Evolutionary conservation across 2,888 invertebrate species (phyloP), one percentile per base, ranked within the genome.

Genomic region (Unio pictorum): DNA sequence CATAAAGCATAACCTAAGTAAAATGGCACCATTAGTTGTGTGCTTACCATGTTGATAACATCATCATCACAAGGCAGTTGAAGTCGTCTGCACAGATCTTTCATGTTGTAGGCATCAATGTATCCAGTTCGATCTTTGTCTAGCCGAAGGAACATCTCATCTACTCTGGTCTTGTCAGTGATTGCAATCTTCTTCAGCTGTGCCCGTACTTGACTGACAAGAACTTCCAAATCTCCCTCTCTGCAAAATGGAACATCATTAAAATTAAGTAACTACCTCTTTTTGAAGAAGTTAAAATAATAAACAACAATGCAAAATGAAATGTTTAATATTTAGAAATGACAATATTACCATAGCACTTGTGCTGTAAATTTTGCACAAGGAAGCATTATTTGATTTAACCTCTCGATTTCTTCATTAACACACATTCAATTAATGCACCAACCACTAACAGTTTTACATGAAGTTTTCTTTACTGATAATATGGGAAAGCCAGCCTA

Each of bases 131-230:
- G 78, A 74, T 88, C 87, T 28, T 79, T 81, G 79, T 90, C 84
- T 68, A 88, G 88, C 23, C 87, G 78, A 54, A 90, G 80, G 84
- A 90, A 90, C 87, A 90, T 87, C 69, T 86, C 84, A 77, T 89
- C 88, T 20, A 88, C 85, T 26, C 89, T 79, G 20, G 83, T 82
- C 69, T 84, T 88, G 76, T 88, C 88, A 20, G 90, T 90, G 74
- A 90, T 88, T 60, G 88, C 88, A 57, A 89, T 85, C 79, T 88
- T 88, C 82, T 90, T 89, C 72, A 90, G 81, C 78, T 90, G 90
- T 65, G 86, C 85, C 71, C 86, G 80, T 3, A 90, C 86, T 73
- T 90, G 90, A 30, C 67, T 66, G 30, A 88, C 89, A 64, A 90
- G 75, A 30, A 73, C 72, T 11, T 84, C 77, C 17, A 89, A 79